Evolutionary conservation across 2,797 vertebrate genomes (phyloP).

Genomic region (Epinephelus malabaricus): DNA sequence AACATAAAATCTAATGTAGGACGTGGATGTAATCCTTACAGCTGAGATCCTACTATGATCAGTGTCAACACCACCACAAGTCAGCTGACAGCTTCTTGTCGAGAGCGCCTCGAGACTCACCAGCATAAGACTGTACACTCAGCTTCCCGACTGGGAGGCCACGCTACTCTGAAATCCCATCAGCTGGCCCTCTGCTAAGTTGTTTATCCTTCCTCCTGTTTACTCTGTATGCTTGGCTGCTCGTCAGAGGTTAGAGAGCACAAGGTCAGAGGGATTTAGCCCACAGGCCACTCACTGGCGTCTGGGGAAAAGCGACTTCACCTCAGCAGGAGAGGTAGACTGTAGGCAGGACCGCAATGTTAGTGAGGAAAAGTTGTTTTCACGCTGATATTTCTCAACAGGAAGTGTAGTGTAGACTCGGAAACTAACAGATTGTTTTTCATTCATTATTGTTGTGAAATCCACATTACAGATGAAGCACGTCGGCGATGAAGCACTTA

Average conservation of each 20-base stretch:
- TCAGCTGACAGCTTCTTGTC: conserved; percentile 36
- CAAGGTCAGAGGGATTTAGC: conserved; percentile 65
- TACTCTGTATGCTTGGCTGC: conserved; percentile 62
- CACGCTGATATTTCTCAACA: conserved; percentile 32
- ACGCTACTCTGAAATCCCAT: conserved; percentile 61
- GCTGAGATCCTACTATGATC: conserved; percentile 15
- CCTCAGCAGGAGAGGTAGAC: not conserved
- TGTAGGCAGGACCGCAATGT: conserved; percentile 5
- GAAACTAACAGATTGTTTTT: conserved; percentile 12
- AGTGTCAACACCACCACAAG: conserved; percentile 24
- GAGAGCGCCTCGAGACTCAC: conserved; percentile 23
- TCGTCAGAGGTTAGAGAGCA: conserved; percentile 61
- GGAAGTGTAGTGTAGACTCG: conserved; percentile 21
- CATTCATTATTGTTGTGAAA: conserved; percentile 23
- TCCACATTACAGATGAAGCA: not conserved
- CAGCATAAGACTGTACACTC: conserved; percentile 24
- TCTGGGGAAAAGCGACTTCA: conserved; percentile 32
- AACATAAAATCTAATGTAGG: no score
- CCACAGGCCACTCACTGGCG: conserved; percentile 28
- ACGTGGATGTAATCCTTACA: not conserved
- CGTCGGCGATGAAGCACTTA: not conserved
- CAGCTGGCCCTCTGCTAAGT: conserved; percentile 59
- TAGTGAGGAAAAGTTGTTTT: not conserved
- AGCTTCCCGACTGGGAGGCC: conserved; percentile 18
- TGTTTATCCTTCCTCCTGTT: conserved; percentile 74